These are phyloP conservation scores for Tetragnatha versicolor DNA, from an alignment of 1,140 invertebrate species.

Conservation along the genomic window DNA sequence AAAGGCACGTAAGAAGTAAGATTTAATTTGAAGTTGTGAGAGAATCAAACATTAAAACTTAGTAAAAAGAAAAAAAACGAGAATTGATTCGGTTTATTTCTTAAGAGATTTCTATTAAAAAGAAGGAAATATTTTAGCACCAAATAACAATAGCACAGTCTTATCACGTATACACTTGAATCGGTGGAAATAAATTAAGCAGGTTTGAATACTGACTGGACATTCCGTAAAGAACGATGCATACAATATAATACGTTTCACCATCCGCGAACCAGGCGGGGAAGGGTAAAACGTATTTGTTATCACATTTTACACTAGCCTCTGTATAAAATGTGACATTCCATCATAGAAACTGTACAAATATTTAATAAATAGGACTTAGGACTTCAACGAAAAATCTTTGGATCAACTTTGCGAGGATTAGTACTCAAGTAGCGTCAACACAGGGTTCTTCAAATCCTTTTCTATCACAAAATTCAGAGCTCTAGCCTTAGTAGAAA, in stretches of 20 bases:
- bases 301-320: too few species aligned
- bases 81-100: too few species aligned
- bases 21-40: too few species aligned
- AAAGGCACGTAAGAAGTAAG: not conserved
- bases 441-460: not conserved
- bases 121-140: slow-evolving; percentile 12
- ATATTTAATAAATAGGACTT: slow-evolving; percentile 53
- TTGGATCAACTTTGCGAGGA: slow-evolving; percentile 41
- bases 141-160: not conserved
- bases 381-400: slow-evolving; percentile 28
- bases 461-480: too few species aligned
- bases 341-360: slow-evolving; percentile 22
- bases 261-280: not conserved
- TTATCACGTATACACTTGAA: too few species aligned
- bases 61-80: not conserved
- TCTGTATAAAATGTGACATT: too few species aligned
- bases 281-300: not conserved
- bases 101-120: too few species aligned
- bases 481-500: too few species aligned
- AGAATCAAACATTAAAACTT: not conserved
- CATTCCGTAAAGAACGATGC: not conserved
- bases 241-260: not conserved
- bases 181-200: too few species aligned
- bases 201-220: too few species aligned
- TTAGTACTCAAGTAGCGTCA: not conserved